Evolutionary conservation across 2,797 vertebrate species (phyloP), one percentile per base, ranked within the genome.

Genomic region (Catamblyrhynchus diadema): DNA sequence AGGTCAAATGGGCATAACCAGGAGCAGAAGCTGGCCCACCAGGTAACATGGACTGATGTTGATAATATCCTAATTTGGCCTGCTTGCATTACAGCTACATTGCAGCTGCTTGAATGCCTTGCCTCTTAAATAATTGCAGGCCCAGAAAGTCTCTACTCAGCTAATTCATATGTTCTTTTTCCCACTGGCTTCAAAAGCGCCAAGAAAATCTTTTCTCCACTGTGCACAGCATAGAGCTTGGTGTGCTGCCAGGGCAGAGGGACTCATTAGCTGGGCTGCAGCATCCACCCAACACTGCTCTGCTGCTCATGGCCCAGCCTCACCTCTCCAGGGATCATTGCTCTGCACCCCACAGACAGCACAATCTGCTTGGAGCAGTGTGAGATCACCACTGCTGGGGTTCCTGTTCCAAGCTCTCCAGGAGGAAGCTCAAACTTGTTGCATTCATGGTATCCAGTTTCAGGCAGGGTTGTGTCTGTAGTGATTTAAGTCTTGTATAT

Each of bases 361-460:
- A 65, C 48, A 35, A 1, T 18, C 47, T 2, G 1, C 22, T 28
- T 1, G 60, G 30, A 10, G 3, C 27, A n/a, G 8, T 0, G 0
- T 13, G 18, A 44, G 23, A 44, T 37, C 66, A 35, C 39, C n/a
- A 1, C 23, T 57, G 18, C 24, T 62, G 17, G 2, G 12, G 9
- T 1, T 80, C 21, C 44, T 69, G 35, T 73, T 37, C 57, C 12
- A 12, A 35, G 23, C 8, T 45, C 61, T 60, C 32, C 73, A 80
- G 15, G 13, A 66, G 4, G 15, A 87, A 35, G 20, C 66, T 80
- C 51, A 42, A 16, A n/a, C 23, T 73, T 35, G 7, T 56, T 62
- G n/a, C 4, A 9, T n/a, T 37, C 13, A 8, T 25, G 44, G 14
- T 10, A 74, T 25, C 28, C 57, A 78, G 35, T n/a, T 89, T 73